A percentile compares a stretch with the other conserved stretches of the same genome.
phyloP scores from a whole-genome alignment of 2,797 vertebrate species.

The Heliangelus exortis region DNA sequence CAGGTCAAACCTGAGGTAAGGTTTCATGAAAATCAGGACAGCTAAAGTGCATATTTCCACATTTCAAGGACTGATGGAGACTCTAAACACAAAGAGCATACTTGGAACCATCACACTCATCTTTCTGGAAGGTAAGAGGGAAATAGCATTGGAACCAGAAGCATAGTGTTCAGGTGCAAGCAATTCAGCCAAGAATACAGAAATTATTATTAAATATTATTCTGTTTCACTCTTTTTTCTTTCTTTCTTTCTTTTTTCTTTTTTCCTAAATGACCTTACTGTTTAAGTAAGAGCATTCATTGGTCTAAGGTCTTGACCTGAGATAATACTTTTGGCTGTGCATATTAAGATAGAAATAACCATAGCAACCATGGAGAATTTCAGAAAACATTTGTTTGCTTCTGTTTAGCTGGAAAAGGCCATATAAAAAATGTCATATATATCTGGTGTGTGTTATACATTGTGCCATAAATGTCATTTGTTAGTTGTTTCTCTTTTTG shows the following conservation, averaged over 20 bases:
- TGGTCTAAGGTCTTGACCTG: slow-evolving; percentile 14
- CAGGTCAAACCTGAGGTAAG: neutral
- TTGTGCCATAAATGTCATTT: slow-evolving; percentile 73
- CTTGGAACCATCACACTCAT: neutral
- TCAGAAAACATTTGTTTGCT: slow-evolving; percentile 69
- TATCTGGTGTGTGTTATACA: slow-evolving; percentile 73
- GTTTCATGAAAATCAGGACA: neutral
- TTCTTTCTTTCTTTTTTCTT: neutral
- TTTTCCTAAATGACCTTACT: slow-evolving; percentile 4
- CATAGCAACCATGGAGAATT: slow-evolving; percentile 63
- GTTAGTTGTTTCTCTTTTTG: slow-evolving; percentile 75
- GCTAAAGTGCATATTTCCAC: neutral
- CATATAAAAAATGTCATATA: slow-evolving; percentile 73
- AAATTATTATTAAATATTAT: slow-evolving; percentile 22
- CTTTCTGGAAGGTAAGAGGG: neutral
- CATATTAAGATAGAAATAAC: slow-evolving; percentile 35
- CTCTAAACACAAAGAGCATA: neutral
- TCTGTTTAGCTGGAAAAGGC: slow-evolving; percentile 68
- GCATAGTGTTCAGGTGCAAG: neutral
- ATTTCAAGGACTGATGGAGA: neutral
- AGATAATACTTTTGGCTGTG: slow-evolving; percentile 45
- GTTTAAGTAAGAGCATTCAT: slow-evolving; percentile 32
- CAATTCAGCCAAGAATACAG: slow-evolving; percentile 4
- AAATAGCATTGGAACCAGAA: neutral
- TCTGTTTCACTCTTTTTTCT: neutral